Conservation (phyloP, 2,888 invertebrate species). For the Hirtodrosophila histrioides region DNA sequence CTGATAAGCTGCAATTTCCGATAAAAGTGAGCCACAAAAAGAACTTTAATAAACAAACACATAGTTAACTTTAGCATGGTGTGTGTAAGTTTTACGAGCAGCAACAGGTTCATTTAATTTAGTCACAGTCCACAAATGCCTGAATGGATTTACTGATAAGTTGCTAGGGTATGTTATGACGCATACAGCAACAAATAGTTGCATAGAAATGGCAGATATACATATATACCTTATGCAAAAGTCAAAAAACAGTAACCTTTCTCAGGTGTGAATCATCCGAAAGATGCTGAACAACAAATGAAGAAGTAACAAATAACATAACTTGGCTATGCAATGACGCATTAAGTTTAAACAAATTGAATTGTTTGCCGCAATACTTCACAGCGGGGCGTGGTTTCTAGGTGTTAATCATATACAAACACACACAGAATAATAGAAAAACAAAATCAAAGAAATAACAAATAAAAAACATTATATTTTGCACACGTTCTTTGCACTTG, state of each 20-base stretch:
- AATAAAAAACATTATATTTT: conserved; percentile 5
- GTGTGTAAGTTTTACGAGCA: conserved; percentile 7
- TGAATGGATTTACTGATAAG: conserved; percentile 58
- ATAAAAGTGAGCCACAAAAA: conserved; percentile 37
- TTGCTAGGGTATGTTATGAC: conserved; percentile 41
- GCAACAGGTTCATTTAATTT: conserved; percentile 73
- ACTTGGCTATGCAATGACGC: conserved; percentile 32
- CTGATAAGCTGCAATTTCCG: conserved; percentile 36
- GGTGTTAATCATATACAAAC: conserved; percentile 53
- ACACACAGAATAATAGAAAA: conserved; percentile 5
- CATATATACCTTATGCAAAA: conserved; percentile 1
- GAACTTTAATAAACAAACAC: conserved; percentile 18
- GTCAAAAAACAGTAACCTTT: background rate
- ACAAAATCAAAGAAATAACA: background rate
- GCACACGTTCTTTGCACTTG: conserved; percentile 14
- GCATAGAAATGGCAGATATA: conserved; percentile 17
- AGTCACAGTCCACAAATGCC: conserved; percentile 54
- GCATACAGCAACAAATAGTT: conserved; percentile 39
- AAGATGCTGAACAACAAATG: conserved; percentile 39
- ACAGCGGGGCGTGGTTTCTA: conserved; percentile 18
- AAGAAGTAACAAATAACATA: background rate
- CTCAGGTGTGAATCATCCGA: conserved; percentile 41
- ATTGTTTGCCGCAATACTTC: conserved; percentile 14
- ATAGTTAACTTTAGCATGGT: background rate
- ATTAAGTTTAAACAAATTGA: conserved; percentile 42